Evolutionary conservation across 2,113 vertebrate genomes (phyloP), one percentile per base, ranked within the genome.

Genomic region (Delphinapterus leucas): DNA sequence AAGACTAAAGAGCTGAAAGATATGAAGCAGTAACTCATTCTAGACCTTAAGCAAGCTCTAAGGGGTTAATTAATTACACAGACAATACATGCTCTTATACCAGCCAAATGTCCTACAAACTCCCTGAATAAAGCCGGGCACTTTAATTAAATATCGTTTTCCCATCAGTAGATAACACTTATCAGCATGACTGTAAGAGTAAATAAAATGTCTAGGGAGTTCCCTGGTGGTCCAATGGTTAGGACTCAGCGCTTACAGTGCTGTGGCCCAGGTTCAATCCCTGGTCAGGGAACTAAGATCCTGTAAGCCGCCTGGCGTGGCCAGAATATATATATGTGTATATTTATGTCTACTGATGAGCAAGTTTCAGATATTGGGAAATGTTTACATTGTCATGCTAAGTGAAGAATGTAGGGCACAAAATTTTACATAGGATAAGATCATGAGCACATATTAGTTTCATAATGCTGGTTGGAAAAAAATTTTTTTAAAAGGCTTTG

Each of bases 351-450:
- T 74, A 77, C 12, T 91, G 20, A 81, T 53, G 41, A 95, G 12
- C 21, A 25, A 95, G 80, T 90, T 88, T 90, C 79, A 95, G 73
- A 91, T 79, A 73, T 3, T 65, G 28, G 28, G 58, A 73, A 60
- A 94, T 73, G 28, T 36, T 90, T 60, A 76, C 4, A 2, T 65
- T 44, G 79, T 63, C 55, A 74, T 15, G 13, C 4, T 84, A 41
- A 83, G 44, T 79, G 33, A 76, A 91, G 93, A 95, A 87, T 49
- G 17, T 31, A 82, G 11, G 31, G 36, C 44, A 94, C 79, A 93
- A 70, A 28, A 96, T 96, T 93, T 94, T 63, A 94, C 36, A 88
- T 1, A 20, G n/a, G 47, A 86, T 73, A 90, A 95, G 15, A 90
- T 38, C 44, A 91, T 84, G 5, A 77, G 41, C 33, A 63, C 44